Base-by-base conservation (phyloP, 2,113 vertebrate genomes). In the Marcusenius ussheri region DNA sequence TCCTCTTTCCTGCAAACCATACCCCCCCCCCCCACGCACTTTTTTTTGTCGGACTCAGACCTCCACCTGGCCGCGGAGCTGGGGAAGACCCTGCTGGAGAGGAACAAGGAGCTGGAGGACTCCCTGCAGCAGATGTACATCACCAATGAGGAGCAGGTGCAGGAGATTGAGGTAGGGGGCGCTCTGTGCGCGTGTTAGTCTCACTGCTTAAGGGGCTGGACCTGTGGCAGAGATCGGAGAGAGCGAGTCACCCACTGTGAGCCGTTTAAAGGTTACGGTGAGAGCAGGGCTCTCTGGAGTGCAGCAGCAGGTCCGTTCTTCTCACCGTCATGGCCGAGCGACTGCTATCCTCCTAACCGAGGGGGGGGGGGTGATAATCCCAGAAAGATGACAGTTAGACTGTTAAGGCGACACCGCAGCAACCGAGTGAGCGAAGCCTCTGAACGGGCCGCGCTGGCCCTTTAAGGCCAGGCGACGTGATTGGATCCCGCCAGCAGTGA, bases 81-180 rank as follows among this genome's bases (percentile, higher is more conserved):
- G 91, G 98, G 98, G 77, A 99, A 99, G 94, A 99, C 98, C 0
- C 97, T 99, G 47, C 96, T 99, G 95, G 98, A 99, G 88, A 95
- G 98, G 89, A 99, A 99, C 95, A 99, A 99, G 91, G 98, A 99
- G 93, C 94, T 99, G 93, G 98, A 99, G 93, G 97, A 98, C 83
- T 89, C 88, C 45, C 89, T 89, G 45, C 87, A 99, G 91, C 98
- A 99, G 93, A 99, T 99, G 98, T 99, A 99, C 39, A 88, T 97
- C 93, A 97, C 97, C 95, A 98, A 98, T 10, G 97, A 99, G 93
- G 98, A 99, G 90, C 98, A 99, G 93, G 98, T 98, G 87, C 98
- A 98, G 83, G 98, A 99, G 94, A 99, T 99, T 0, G 98, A 99
- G 97, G 98, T 99, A 92, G 35, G 88, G 31, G 88, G 46, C 47